Evolutionary conservation across 2,888 invertebrate genomes (phyloP).

Genomic region (Agrochola litura): DNA sequence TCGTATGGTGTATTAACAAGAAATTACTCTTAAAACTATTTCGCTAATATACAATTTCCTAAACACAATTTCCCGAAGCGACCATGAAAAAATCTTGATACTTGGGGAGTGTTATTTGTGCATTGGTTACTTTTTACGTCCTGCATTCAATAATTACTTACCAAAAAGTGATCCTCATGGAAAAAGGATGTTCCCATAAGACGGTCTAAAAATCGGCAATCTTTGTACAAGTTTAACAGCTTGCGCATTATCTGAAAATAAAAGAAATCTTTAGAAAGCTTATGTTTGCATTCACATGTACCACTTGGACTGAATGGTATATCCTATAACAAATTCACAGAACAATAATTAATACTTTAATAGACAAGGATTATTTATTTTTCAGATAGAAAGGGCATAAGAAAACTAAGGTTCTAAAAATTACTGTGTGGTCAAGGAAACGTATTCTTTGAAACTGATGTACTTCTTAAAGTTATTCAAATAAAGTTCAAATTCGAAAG

Average conservation of each 20-base stretch:
- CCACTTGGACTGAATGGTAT: not conserved
- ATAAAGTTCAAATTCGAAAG: not conserved
- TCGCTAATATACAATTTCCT: too few species aligned
- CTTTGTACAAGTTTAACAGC: slow-evolving; percentile 95
- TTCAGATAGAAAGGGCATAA: not conserved
- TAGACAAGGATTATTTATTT: not conserved
- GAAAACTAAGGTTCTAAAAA: not conserved
- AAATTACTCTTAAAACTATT: too few species aligned
- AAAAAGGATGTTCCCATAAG: slow-evolving; percentile 96
- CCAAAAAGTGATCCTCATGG: slow-evolving; percentile 95
- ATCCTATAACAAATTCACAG: not conserved
- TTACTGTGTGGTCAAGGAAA: not conserved
- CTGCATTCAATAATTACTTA: slow-evolving; percentile 73
- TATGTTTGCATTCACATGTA: slow-evolving; percentile 3
- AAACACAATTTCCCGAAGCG: too few species aligned
- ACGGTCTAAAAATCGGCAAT: slow-evolving; percentile 96
- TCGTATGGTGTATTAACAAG: too few species aligned
- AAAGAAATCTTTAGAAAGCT: slow-evolving; percentile 26
- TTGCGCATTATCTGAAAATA: slow-evolving; percentile 93
- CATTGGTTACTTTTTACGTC: not conserved
- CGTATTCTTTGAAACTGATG: not conserved
- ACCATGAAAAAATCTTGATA: not conserved
- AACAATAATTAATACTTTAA: not conserved
- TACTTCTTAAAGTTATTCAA: not conserved
- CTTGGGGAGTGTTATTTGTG: not conserved